phyloP scores from a whole-genome alignment of 2,797 vertebrate genomes.

The Todus mexicanus region DNA sequence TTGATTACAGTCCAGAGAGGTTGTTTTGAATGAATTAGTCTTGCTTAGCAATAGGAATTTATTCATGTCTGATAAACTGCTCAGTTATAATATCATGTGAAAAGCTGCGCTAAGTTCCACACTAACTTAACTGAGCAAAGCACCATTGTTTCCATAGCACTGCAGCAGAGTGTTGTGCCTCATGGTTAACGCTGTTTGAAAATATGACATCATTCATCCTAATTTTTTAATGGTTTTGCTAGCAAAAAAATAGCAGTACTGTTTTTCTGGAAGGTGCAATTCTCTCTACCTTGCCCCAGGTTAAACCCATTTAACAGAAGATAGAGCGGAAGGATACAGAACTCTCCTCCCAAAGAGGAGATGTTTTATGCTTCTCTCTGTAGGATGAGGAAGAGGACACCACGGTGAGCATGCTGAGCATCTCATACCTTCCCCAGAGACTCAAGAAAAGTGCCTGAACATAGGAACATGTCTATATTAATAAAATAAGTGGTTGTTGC shows the following conservation, averaged over 20 bases:
- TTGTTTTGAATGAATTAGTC: not conserved
- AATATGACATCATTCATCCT: not conserved
- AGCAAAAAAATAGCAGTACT: too few relatives aligned
- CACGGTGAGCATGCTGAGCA: not conserved
- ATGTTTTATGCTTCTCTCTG: fast-evolving
- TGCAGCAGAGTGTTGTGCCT: not conserved
- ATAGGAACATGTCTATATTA: not conserved
- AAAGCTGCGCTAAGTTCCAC: not conserved
- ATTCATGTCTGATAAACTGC: not conserved
- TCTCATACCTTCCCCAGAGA: not conserved
- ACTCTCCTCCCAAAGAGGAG: not conserved
- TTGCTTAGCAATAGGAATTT: not conserved
- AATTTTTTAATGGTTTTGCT: not conserved
- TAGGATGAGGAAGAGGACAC: not conserved
- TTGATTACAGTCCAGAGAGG: not conserved
- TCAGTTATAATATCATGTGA: not conserved
- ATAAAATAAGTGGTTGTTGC: not conserved
- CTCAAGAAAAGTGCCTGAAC: not conserved
- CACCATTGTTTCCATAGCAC: fast-evolving
- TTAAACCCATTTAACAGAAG: not conserved
- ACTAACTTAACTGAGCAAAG: not conserved
- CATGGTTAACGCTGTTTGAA: not conserved
- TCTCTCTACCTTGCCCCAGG: not conserved
- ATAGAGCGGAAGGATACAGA: not conserved
- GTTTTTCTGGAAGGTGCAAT: not conserved